Evolutionary conservation across 2,888 invertebrate species (phyloP).

Genomic region (Julus scandinavius): DNA sequence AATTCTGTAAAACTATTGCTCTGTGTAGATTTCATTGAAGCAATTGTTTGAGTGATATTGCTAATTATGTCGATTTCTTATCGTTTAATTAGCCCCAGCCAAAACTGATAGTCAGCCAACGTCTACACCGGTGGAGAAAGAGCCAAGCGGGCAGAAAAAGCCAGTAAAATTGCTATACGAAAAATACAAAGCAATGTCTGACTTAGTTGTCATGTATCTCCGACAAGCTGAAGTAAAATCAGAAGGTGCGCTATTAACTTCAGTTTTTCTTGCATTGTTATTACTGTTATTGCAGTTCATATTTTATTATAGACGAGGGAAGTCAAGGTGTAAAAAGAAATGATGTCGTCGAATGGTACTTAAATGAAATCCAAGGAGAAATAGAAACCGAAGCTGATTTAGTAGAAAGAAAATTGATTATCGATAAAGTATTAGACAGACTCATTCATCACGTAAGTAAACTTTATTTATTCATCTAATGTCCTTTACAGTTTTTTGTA

Average conservation of each 20-base stretch:
- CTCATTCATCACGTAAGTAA: conserved; percentile 81
- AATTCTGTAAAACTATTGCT: too few species aligned
- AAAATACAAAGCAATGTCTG: conserved; percentile 91
- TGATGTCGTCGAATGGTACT: conserved; percentile 92
- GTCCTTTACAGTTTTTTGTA: too few species aligned
- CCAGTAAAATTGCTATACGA: conserved; percentile 81
- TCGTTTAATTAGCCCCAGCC: neutral
- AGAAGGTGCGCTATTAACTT: conserved; percentile 60
- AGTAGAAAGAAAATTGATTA: conserved; percentile 84
- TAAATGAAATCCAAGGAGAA: conserved; percentile 85
- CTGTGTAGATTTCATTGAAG: too few species aligned
- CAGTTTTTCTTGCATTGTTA: conserved; percentile 6
- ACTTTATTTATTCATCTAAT: conserved; percentile 51
- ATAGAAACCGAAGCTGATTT: conserved; percentile 93
- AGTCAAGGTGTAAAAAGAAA: conserved; percentile 72
- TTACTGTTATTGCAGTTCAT: neutral
- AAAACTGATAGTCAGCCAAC: neutral
- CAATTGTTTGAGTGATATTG: too few species aligned
- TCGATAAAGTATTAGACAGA: conserved; percentile 94
- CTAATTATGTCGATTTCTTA: too few species aligned
- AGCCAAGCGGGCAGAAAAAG: conserved; percentile 8
- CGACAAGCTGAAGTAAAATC: conserved; percentile 78
- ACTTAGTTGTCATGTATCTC: conserved; percentile 90
- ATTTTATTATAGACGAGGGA: conserved; percentile 58
- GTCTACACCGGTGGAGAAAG: neutral